Conservation (phyloP, 2,113 vertebrate species). For the Motacilla alba region DNA sequence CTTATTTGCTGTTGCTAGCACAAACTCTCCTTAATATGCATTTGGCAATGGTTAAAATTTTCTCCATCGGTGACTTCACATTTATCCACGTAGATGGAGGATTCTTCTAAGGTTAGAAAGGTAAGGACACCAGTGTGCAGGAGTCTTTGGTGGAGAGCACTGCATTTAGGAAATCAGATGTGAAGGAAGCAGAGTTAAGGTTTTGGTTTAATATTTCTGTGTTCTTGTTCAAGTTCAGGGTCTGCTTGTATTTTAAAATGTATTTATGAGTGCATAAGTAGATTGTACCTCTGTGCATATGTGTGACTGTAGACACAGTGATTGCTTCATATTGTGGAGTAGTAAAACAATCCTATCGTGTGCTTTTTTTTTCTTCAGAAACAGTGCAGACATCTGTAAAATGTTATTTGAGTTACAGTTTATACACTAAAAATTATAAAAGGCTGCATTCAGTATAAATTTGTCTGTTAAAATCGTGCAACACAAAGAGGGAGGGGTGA, state of each 20-base stretch:
- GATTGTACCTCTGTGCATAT: background rate
- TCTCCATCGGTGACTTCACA: background rate
- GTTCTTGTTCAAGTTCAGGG: background rate
- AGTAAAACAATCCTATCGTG: background rate
- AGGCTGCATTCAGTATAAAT: background rate
- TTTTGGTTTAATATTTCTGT: background rate
- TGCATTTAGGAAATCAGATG: background rate
- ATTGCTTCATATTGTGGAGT: background rate
- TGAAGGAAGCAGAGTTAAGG: background rate
- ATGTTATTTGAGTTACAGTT: background rate
- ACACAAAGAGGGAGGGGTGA: background rate
- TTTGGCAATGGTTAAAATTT: slow-evolving; percentile 6
- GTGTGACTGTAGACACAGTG: background rate
- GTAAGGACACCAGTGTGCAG: background rate
- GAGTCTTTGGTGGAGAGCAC: background rate
- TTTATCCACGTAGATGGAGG: background rate
- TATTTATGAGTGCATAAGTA: background rate
- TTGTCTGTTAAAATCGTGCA: background rate
- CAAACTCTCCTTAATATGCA: background rate
- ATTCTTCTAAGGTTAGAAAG: background rate
- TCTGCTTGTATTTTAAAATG: background rate
- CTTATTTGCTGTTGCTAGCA: background rate
- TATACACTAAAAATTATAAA: background rate
- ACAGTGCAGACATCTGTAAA: background rate
- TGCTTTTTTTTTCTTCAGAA: background rate